Base-by-base conservation (phyloP, 2,888 invertebrate species). In the Dynastes tityus region DNA sequence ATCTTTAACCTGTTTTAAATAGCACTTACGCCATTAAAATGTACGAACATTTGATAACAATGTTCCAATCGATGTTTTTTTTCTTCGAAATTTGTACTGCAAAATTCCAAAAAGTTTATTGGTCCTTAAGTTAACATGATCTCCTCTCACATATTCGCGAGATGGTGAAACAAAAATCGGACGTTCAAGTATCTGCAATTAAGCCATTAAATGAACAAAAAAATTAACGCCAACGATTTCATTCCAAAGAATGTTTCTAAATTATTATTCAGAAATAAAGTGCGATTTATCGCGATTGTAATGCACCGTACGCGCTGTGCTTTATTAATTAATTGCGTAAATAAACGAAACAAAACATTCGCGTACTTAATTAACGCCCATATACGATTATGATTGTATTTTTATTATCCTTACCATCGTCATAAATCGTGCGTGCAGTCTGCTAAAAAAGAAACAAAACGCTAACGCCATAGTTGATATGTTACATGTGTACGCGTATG, bases 301-400 rank as follows among this genome's bases (percentile, higher is more conserved):
- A 22, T 5, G 13, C 27, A 51, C 11, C 22, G 45, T 27, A 68
- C 27, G 11, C 9, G 45, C 27, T 11, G 27, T 3, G 11, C 22
- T 68, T 68, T 37, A 63, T 63, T 63, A 63, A 63, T 68, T 49
- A 68, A 49, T 37, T 51, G 49, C 27, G 45, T 68, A 68, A 68
- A 68, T 68, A 49, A 67, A 67, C 45, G 45, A 68, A 68, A 68
- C 49, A 49, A 45, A 68, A 45, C 22, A 49, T 68, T 68, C 8
- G 49, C 49, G 68, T 49, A 49, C 27, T 68, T 68, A 68, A 68
- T 68, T 68, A 68, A 68, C 68, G 49, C 49, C 49, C 22, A 68
- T 49, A 68, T 22, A 51, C 32, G 32, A 63, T 63, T 63, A 63
- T 63, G 63, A 68, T 49, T 68, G 68, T 68, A 49, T 45, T 68